Percentiles rank a stretch among this genome's conserved stretches.
These are phyloP conservation scores for Hemaris fuciformis DNA, from an alignment of 2,888 invertebrate species.

Conservation along the genomic window DNA sequence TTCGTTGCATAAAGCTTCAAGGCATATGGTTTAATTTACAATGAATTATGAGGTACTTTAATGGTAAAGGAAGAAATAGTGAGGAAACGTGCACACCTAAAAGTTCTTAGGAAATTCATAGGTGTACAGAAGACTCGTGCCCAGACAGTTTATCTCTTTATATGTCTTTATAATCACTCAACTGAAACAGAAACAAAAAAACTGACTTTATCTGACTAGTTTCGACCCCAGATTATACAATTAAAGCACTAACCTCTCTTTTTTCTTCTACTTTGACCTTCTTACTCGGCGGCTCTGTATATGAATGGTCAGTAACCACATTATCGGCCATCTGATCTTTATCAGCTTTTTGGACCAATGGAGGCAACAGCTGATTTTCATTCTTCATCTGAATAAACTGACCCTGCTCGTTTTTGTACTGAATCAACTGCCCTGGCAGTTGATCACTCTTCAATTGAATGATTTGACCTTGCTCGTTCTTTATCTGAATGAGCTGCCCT, in stretches of 20 bases:
- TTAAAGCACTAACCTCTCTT: constrained; percentile 46
- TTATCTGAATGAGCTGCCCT: constrained; percentile 69
- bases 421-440: constrained; percentile 52
- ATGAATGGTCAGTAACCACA: constrained; percentile 61
- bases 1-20: too few species aligned
- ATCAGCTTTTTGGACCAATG: constrained; percentile 44
- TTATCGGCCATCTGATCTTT: constrained; percentile 54
- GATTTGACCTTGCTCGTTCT: constrained; percentile 73
- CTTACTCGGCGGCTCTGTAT: constrained; percentile 67
- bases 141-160: neutral
- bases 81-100: too few species aligned
- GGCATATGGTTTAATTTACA: too few species aligned
- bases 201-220: neutral
- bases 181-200: too few species aligned
- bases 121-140: neutral
- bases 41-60: too few species aligned
- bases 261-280: constrained; percentile 65
- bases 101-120: too few species aligned
- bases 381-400: constrained; percentile 55
- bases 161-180: too few species aligned
- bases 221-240: neutral
- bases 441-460: constrained; percentile 70
- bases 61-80: too few species aligned
- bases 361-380: constrained; percentile 36
- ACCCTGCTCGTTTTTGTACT: constrained; percentile 63